Base-by-base conservation (phyloP, 2,113 vertebrate species). In the Heteronetta atricapilla region DNA sequence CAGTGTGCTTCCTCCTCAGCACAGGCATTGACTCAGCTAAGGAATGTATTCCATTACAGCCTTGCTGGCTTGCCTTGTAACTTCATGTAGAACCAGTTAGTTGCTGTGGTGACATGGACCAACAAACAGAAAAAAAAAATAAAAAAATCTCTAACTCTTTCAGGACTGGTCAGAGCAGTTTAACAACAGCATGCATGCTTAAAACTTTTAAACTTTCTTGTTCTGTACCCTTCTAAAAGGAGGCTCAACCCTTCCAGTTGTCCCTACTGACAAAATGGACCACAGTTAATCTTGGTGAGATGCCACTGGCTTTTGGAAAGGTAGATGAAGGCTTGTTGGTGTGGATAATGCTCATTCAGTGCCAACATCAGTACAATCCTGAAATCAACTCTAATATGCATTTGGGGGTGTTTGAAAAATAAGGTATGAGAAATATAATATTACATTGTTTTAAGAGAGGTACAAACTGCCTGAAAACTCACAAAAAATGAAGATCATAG, bases 41-140 rank as follows among this genome's bases (percentile, higher is more conserved):
- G 97, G 98, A 98, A 98, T 98, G 97, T 97, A 97, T 98, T 98
- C 98, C 98, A 98, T 98, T 98, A 98, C 98, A 97, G 91, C 89
- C 95, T 68, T 80, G 78, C 97, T 98, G 98, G 98, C 98, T 97
- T 93, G 78, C 66, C 44, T 53, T 75, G 25, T 78, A 90, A 66
- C 81, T 97, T 95, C 97, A 94, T 96, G 95, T 93, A 98, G 94
- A 96, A 97, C 95, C 94, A 96, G 89, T 96, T 94, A 95, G 97
- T 98, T 98, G 88, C 97, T 94, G 85, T 93, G 96, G 96, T 82
- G 25, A 98, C 92, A 33, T 62, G 13, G 69, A 84, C 93, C 95
- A 97, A 98, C 97, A 98, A 97, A 98, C 60, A 96, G 80, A 94
- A 83, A 93, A 93, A 92, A 96, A 98, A 96, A 42, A 42, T 6